Evolutionary conservation across 2,113 vertebrate species (phyloP).

Genomic region (Microcebus jonahi): DNA sequence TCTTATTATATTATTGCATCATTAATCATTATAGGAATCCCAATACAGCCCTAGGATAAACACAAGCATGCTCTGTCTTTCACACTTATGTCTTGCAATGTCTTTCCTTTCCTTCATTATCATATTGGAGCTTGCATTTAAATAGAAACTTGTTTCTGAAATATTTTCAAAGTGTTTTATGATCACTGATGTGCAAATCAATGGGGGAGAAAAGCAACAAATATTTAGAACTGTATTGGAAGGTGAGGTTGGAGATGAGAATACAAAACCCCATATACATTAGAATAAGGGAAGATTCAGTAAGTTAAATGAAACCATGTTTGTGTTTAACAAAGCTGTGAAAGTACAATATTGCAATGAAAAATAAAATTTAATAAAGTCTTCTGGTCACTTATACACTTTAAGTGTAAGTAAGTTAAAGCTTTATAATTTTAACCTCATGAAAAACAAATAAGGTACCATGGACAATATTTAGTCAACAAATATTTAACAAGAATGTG

Average conservation of each 20-base stretch:
- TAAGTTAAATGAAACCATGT: not conserved
- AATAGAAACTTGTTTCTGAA: conserved; percentile 68
- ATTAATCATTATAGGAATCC: conserved; percentile 79
- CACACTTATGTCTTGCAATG: conserved; percentile 35
- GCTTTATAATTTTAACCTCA: not conserved
- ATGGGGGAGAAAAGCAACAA: not conserved
- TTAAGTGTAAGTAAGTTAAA: not conserved
- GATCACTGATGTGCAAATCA: conserved; percentile 35
- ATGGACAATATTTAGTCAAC: not conserved
- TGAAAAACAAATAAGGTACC: not conserved
- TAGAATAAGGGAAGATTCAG: not conserved
- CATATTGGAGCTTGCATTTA: conserved; percentile 61
- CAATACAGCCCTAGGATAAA: conserved; percentile 66
- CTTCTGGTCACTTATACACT: not conserved
- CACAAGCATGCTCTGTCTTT: conserved; percentile 57
- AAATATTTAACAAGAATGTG: not conserved
- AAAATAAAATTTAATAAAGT: conserved; percentile 19
- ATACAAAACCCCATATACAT: not conserved
- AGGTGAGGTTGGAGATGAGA: not conserved
- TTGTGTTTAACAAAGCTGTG: not conserved
- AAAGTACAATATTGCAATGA: not conserved
- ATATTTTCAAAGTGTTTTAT: conserved; percentile 54
- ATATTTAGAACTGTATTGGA: conserved; percentile 18
- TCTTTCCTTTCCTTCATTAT: conserved; percentile 56
- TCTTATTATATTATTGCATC: conserved; percentile 79